Evolutionary conservation across 1,140 invertebrate species (phyloP).

Genomic region (Nasonia vitripennis): DNA sequence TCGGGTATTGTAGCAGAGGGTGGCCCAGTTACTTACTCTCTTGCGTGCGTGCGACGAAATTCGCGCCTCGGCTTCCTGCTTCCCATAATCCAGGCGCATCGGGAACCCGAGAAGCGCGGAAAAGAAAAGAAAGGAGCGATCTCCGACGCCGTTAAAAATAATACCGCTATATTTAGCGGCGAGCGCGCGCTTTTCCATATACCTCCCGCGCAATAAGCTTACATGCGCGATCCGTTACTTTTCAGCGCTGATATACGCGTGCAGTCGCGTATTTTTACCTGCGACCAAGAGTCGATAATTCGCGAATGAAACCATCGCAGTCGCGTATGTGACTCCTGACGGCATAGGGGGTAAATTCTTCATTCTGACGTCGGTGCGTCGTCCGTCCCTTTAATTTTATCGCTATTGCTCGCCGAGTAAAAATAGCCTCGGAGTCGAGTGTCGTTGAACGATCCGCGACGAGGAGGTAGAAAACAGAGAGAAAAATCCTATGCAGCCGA

Average conservation of each 20-base stretch:
- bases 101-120: neutral
- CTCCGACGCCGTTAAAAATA: slow-evolving; percentile 34
- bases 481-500: no score
- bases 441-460: no score
- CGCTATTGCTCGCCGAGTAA: no score
- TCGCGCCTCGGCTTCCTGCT: neutral
- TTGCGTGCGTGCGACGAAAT: neutral
- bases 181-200: neutral
- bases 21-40: neutral
- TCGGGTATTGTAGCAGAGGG: neutral
- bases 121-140: neutral
- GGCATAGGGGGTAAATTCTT: neutral
- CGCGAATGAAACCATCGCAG: no score
- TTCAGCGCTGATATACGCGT: neutral
- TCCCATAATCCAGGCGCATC: neutral
- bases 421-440: no score
- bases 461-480: neutral
- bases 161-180: slow-evolving; percentile 37
- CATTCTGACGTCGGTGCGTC: neutral
- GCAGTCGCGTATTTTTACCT: neutral
- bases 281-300: no score
- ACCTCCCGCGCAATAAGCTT: neutral
- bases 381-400: no score
- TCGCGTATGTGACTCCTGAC: neutral
- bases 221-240: neutral